These are phyloP conservation scores for Synanthedon vespiformis DNA, from an alignment of 2,888 invertebrate species.

Conservation along the genomic window DNA sequence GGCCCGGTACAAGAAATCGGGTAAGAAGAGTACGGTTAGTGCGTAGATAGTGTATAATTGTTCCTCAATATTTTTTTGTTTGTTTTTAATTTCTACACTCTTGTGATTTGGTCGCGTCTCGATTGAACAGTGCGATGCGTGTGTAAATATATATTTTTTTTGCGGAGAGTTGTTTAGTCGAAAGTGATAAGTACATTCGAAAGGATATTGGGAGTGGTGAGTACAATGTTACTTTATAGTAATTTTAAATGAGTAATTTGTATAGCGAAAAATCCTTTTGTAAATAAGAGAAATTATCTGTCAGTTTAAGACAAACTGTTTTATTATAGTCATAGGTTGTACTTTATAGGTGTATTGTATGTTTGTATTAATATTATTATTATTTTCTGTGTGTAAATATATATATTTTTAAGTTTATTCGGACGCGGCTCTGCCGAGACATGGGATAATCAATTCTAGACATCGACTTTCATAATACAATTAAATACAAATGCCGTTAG, in stretches of 20 bases:
- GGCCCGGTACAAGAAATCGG: constrained; percentile 21
- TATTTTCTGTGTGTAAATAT: constrained; percentile 48
- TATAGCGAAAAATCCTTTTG: constrained; percentile 51
- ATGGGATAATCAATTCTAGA: too few species aligned
- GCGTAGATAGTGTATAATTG: constrained; percentile 57
- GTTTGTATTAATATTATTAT: constrained; percentile 15
- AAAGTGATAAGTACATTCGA: constrained; percentile 54
- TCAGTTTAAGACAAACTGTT: constrained; percentile 68
- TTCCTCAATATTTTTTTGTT: constrained; percentile 47
- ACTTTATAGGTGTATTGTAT: constrained; percentile 30
- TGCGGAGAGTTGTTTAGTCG: constrained; percentile 24
- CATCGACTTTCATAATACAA: too few species aligned
- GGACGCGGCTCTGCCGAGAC: constrained; percentile 6
- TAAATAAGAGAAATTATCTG: constrained; percentile 69
- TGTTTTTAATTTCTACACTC: constrained; percentile 34
- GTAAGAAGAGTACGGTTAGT: constrained; percentile 46
- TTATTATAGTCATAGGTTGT: constrained; percentile 66
- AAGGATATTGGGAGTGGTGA: constrained; percentile 59
- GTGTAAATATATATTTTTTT: constrained; percentile 45
- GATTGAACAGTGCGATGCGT: constrained; percentile 47
- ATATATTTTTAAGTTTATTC: constrained; percentile 25
- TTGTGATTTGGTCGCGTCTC: constrained; percentile 65
- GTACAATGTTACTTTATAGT: constrained; percentile 68
- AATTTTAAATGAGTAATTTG: constrained; percentile 53
- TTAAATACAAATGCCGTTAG: too few species aligned